phyloP scores from a whole-genome alignment of 2,797 vertebrate species.

The Lates japonicus region DNA sequence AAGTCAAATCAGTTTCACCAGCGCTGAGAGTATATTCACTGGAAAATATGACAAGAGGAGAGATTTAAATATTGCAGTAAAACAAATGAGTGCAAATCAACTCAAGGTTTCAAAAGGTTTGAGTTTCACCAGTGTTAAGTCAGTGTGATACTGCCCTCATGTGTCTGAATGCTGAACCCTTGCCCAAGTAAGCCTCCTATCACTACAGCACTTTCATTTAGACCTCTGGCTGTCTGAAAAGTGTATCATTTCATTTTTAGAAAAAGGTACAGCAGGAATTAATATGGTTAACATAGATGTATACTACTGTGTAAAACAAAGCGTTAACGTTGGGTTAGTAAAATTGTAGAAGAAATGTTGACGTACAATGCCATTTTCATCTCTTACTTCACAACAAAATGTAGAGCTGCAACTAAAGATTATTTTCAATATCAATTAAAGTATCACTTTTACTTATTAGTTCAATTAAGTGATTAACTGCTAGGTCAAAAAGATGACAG shows the following conservation, averaged over 20 bases:
- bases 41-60: slow-evolving; percentile 1
- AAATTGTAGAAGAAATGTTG: not conserved
- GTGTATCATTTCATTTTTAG: not conserved
- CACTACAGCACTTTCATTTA: not conserved
- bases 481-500: not conserved
- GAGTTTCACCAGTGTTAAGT: slow-evolving; percentile 11
- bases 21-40: not conserved
- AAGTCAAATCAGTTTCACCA: not conserved
- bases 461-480: not conserved
- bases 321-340: not conserved
- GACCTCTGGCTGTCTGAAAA: not conserved
- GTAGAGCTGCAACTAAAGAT: too few relatives aligned
- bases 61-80: not conserved
- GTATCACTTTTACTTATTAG: not conserved
- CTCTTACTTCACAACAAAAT: too few relatives aligned
- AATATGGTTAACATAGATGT: not conserved
- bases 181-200: not conserved
- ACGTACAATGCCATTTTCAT: too few relatives aligned
- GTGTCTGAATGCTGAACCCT: slow-evolving; percentile 42
- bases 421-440: not conserved
- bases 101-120: slow-evolving; percentile 2
- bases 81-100: not conserved
- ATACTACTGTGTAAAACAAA: not conserved
- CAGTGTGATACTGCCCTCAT: slow-evolving; percentile 65
- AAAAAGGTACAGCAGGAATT: not conserved